Base-by-base conservation (phyloP, 2,888 invertebrate species). In the Caenorhabditis doughertyi region DNA sequence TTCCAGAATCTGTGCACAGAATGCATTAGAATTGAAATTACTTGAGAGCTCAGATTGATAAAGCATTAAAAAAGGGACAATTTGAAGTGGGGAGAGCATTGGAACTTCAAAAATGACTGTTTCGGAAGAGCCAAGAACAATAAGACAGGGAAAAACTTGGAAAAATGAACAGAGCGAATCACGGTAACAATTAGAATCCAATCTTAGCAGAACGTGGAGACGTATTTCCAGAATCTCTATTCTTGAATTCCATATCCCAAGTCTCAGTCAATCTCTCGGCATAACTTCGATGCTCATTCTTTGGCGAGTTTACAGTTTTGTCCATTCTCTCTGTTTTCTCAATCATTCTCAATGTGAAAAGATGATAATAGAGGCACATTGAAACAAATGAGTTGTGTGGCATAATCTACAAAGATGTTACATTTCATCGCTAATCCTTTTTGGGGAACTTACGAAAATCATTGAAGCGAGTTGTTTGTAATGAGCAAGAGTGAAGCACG, bases 391-490 rank as follows among this genome's bases (percentile, higher is more conserved):
- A 32, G 44, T 67, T 58, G 58, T 72, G 60, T 0, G 79, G 79
- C 39, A 80, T 67, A 0, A 80, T 18, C 79, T 80, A 35, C 3
- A 79, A 79, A 62, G 16, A 39, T 11, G 11, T 18, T 25, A 39
- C 27, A n/a, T 1, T 0, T 5, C 39, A 27, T 42, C 7, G 16
- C n/a, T n/a, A 35, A 35, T 35, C 7, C 35, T 7, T 35, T 35
- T 35, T 35, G 5, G 35, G 9, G 35, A 35, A 25, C 77, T 77
- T 44, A 77, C 77, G 35, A 77, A 77, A 27, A 77, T 77, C n/a
- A 49, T 21, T 3, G 77, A 68, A 16, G 68, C 51, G 13, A 77
- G n/a, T 42, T 77, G 77, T 16, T 77, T 77, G 77, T 77, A 77
- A 18, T 62, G 62, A 3, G 68, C 39, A 11, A 77, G 68, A 13